Percentiles rank a stretch among this genome's conserved stretches.
phyloP scores from a whole-genome alignment of 2,888 invertebrate species.

The Drosophila paramelanica region DNA sequence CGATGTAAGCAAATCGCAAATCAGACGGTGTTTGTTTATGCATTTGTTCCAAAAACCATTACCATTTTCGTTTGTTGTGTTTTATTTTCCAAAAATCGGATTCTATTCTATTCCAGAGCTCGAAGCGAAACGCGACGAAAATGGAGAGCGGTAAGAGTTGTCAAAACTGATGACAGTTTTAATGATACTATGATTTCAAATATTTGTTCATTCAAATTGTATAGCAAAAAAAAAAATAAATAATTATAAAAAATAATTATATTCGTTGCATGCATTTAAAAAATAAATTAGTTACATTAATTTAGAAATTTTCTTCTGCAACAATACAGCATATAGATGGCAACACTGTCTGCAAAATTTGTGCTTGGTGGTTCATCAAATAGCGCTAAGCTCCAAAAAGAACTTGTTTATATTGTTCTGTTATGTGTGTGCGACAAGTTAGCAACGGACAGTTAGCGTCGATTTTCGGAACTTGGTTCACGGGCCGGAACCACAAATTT shows the following conservation, averaged over 20 bases:
- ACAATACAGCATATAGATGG: background rate
- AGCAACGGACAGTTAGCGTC: no score
- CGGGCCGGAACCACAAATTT: no score
- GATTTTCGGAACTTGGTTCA: no score
- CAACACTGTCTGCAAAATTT: constrained; percentile 15
- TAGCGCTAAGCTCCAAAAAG: background rate
- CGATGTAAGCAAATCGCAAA: constrained; percentile 17
- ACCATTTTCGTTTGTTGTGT: constrained; percentile 77
- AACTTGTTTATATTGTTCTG: constrained; percentile 9
- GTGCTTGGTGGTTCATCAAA: constrained; percentile 10
- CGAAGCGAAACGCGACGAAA: constrained; percentile 65
- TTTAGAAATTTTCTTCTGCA: background rate
- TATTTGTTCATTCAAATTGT: background rate
- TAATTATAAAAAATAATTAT: background rate
- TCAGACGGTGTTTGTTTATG: constrained; percentile 20
- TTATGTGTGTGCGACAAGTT: background rate
- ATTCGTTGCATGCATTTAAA: background rate
- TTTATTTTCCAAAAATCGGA: constrained; percentile 69
- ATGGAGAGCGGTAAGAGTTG: constrained; percentile 50
- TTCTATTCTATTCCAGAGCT: constrained; percentile 66
- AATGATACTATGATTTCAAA: background rate
- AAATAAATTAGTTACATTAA: background rate
- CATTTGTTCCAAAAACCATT: constrained; percentile 54
- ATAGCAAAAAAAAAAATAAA: background rate
- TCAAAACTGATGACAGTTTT: background rate